Evolutionary conservation across 2,888 invertebrate genomes (phyloP), one percentile per base, ranked within the genome.

Genomic region (Habroteleia sp.): DNA sequence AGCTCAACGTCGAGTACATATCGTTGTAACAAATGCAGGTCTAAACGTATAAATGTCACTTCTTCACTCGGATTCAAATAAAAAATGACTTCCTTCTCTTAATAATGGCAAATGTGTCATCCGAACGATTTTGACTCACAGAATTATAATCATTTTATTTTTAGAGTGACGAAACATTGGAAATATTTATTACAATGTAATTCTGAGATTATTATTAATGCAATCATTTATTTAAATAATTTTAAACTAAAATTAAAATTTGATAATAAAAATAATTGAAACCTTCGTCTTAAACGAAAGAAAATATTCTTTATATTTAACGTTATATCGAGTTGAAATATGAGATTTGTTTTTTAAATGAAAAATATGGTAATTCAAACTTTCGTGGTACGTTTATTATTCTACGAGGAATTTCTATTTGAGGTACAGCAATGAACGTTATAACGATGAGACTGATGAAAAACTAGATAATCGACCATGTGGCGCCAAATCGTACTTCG

Each of bases 401-500:
- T n/a, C n/a, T n/a, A n/a, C n/a, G n/a, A n/a, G n/a, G n/a, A n/a
- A n/a, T n/a, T n/a, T n/a, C n/a, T 42, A n/a, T 33, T 23, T 13
- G 31, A 0, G 7, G 11, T 25, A 3, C 7, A 20, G 35, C 13
- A 6, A 48, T 33, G 20, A 60, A 41, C 29, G 14, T 68, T 58
- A 29, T 7, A 46, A 31, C 14, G 41, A 39, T 25, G 20, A 44
- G 42, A 37, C 50, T 1, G 48, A 52, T 35, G 33, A 65, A 66
- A 60, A 66, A 60, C 54, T 58, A 27, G 33, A 58, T 62, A 75
- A 75, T 44, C 52, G 65, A 68, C 56, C 66, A 72, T 54, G 71
- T 73, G 69, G 73, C 72, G 75, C 77, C 77, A 76, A 76, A 77
- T 79, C 78, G 74, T 76, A 63, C 79, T 72, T 77, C 78, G 78